phyloP scores from a whole-genome alignment of 2,888 invertebrate genomes.

The Acleris sparsana region DNA sequence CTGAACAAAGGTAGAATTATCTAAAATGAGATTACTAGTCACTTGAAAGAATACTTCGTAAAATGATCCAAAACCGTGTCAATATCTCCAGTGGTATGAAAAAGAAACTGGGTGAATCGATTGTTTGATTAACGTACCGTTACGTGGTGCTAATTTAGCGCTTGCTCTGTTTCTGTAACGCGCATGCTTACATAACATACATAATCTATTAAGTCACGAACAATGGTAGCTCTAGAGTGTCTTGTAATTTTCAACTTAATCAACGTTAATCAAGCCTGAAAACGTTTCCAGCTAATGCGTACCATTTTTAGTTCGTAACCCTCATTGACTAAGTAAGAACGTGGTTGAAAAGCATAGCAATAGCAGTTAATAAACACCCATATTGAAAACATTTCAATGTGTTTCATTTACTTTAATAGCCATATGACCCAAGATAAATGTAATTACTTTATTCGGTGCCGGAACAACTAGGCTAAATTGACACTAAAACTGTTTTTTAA shows the following conservation, averaged over 20 bases:
- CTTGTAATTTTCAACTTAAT: slow-evolving; percentile 2
- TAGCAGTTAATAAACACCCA: no score
- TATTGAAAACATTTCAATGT: no score
- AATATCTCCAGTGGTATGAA: slow-evolving; percentile 14
- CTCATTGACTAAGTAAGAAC: background rate
- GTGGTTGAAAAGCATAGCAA: background rate
- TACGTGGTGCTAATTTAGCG: slow-evolving; percentile 24
- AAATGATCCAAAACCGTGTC: background rate
- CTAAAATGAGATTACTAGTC: no score
- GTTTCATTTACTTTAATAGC: background rate
- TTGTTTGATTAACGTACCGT: slow-evolving; percentile 14
- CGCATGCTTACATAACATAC: slow-evolving; percentile 18
- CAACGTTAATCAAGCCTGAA: background rate
- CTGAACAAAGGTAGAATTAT: no score
- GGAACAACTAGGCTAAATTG: background rate
- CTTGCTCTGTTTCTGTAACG: slow-evolving; percentile 22
- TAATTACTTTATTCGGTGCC: background rate
- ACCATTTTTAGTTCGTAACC: background rate
- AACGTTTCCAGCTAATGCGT: background rate
- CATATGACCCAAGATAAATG: background rate
- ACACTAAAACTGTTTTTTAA: background rate
- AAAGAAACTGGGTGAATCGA: slow-evolving; percentile 32
- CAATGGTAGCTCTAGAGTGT: slow-evolving; percentile 10
- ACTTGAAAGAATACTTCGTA: no score
- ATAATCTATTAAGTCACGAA: slow-evolving; percentile 24